Base-by-base conservation (phyloP, 1,140 invertebrate species). In the Drosophila lowei region DNA sequence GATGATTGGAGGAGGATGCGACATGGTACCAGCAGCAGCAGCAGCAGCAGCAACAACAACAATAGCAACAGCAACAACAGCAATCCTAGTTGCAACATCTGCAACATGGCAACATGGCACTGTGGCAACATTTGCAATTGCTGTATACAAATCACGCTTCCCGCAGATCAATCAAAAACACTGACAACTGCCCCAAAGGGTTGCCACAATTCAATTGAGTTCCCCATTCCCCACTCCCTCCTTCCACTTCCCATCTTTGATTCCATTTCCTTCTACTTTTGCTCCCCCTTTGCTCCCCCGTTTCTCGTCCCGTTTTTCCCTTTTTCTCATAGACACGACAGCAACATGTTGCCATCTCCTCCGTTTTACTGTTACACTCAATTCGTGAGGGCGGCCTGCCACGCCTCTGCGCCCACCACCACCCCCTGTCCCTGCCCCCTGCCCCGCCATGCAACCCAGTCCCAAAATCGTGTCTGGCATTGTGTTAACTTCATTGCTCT, bases 61-160 rank as follows among this genome's bases (percentile, higher is more conserved):
- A 21, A 18, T 18, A 18, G 18, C 18, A 18, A 2, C 18, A 18
- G 44, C 60, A 70, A 28, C 21, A 38, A 18, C 42, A 43, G 48
- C 61, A 72, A 50, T 41, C 30, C 30, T 30, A 38, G 11, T 38
- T 11, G 34, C 34, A 38, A 38, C 34, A 38, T 38, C 34, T 13
- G 25, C 43, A 48, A 52, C 57, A 50, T 48, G 64, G 42, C 55
- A 48, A 52, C 57, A 50, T 49, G 64, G 42, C 55, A 44, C 23
- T 15, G 42, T 25, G 57, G 42, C 70, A 68, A 72, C 61, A 66
- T 50, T 53, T 58, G 65, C 74, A 79, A 79, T 76, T 79, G 66
- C 49, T 81, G 59, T 59, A 79, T 76, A 80, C 80, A 85, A 84
- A 84, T 85, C 80, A 85, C 73, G 80, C 76, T 85, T 77, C 47